Evolutionary conservation across 1,140 invertebrate genomes (phyloP).

Genomic region (Ceratina calcarata): DNA sequence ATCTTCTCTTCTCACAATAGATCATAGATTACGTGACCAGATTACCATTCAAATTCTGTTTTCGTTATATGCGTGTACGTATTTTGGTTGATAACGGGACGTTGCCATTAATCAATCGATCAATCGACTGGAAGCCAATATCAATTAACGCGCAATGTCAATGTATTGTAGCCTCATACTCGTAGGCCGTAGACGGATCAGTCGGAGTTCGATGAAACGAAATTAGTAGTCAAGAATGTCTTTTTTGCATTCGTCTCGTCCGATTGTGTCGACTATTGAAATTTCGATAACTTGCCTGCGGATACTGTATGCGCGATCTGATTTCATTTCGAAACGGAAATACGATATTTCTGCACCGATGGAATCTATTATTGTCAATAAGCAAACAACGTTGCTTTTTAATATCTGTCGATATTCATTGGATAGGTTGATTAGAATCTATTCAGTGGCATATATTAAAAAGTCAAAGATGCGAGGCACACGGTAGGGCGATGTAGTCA

Average conservation of each 20-base stretch:
- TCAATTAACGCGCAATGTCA: not conserved
- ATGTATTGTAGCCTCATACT: no score
- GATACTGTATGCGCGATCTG: not conserved
- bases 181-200: no score
- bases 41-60: conserved; percentile 48
- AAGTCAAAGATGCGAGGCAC: conserved; percentile 40
- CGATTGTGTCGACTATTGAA: no score
- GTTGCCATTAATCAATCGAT: conserved; percentile 2
- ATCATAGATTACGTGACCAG: conserved; percentile 42
- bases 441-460: conserved; percentile 49
- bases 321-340: not conserved
- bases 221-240: not conserved
- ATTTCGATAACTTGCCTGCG: no score
- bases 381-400: conserved; percentile 5
- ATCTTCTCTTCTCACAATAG: conserved; percentile 23
- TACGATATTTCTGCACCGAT: not conserved
- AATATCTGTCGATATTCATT: conserved; percentile 3
- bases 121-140: conserved; percentile 4
- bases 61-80: conserved; percentile 5
- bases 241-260: no score
- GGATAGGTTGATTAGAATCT: conserved; percentile 38
- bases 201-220: no score
- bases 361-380: not conserved
- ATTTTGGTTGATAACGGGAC: not conserved
- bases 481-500: conserved; percentile 54